phyloP scores from a whole-genome alignment of 2,113 vertebrate genomes.

The Dasyurus viverrinus region DNA sequence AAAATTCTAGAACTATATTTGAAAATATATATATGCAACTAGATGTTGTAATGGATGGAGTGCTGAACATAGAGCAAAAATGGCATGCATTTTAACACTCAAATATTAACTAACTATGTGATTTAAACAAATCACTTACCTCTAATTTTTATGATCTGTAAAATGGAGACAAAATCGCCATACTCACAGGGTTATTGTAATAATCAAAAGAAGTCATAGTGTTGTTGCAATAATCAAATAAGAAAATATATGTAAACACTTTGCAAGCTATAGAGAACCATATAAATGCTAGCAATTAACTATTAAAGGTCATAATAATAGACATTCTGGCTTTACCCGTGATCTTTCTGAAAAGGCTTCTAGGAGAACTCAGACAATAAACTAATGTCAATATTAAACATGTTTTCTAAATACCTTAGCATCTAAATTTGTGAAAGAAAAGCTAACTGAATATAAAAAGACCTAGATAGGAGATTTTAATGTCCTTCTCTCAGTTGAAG shows the following conservation, averaged over 20 bases:
- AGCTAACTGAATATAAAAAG: background rate
- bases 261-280: background rate
- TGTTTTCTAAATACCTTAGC: background rate
- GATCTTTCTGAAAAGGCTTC: background rate
- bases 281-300: background rate
- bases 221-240: background rate
- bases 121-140: background rate
- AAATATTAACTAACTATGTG: background rate
- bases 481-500: background rate
- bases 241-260: background rate
- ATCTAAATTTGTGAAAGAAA: background rate
- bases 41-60: background rate
- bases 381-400: background rate
- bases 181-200: background rate
- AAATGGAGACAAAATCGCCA: background rate
- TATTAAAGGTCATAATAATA: background rate
- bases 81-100: background rate
- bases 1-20: background rate
- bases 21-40: background rate
- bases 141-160: background rate
- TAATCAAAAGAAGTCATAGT: background rate
- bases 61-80: background rate
- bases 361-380: background rate
- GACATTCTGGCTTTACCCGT: background rate
- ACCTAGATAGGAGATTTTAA: background rate